Evolutionary conservation across 2,888 invertebrate genomes (phyloP), one percentile per base, ranked within the genome.

Genomic region (Ophioninae sp.): DNA sequence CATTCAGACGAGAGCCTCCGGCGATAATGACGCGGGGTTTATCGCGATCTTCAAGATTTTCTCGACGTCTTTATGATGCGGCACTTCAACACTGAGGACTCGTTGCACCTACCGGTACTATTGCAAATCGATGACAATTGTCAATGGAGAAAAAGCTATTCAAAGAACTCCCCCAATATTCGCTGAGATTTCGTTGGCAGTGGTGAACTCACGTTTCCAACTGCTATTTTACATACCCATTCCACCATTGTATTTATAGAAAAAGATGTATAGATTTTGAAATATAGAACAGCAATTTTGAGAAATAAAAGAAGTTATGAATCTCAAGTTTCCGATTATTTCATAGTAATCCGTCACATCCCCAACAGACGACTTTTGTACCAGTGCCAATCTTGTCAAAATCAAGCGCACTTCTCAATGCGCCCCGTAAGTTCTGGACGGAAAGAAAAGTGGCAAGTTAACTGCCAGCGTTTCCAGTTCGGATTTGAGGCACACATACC

Each of bases 401-500:
- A 30, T 30, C 30, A 30, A 30, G 13, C 5, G 50, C 50, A 50
- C 50, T 50, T 50, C 50, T 13, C 50, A 50, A 17, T 3, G 50
- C 50, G 17, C 50, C 50, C 50, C 50, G 50, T 50, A 13, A 5
- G 13, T 50, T 50, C 50, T 17, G 0, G 13, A 17, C 17, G 13
- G 30, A 30, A 62, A 23, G 23, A 30, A 62, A 23, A 62, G 13
- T 13, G 50, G 6, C 50, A 13, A 50, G 13, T 13, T 13, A 50
- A 10, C 7, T 41, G 7, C 39, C 7, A 6, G 50, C 50, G 13
- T 50, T 67, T 39, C 37, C 65, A 17, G 23, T 67, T 39, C 17
- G n/a, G 17, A 13, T 67, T 39, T 39, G 39, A 65, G n/a, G 30
- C 70, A 70, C 72, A 84, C 84, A 81, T 86, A 87, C 85, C 87